Percentiles rank a stretch among this genome's conserved stretches.
Evolutionary conservation across 1,140 invertebrate species (phyloP).

Genomic region (Lepidurus couesii): DNA sequence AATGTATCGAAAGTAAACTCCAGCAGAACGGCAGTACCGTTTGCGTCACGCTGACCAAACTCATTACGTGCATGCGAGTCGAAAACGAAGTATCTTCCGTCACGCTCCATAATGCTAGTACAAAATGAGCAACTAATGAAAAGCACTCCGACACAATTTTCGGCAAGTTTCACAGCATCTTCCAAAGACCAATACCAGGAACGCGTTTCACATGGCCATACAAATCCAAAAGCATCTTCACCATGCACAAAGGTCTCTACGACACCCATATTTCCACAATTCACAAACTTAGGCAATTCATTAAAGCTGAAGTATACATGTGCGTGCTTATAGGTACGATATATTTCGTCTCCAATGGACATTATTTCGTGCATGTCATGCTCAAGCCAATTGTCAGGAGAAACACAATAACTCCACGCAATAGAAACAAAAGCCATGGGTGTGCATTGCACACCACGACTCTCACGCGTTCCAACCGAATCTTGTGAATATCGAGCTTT

Average conservation of each 20-base stretch:
- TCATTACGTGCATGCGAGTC: neutral
- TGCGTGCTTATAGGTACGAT: neutral
- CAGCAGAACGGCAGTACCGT: too few species aligned
- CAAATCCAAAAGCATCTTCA: neutral
- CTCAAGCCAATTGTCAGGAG: neutral
- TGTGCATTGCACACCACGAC: neutral
- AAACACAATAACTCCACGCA: neutral
- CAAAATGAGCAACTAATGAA: too few species aligned
- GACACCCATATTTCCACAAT: neutral
- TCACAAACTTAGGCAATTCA: neutral
- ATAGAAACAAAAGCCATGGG: conserved; percentile 1
- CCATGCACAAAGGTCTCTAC: neutral
- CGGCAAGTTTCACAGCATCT: neutral
- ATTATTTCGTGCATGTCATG: neutral
- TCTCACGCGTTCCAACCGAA: neutral
- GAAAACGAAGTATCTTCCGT: too few species aligned
- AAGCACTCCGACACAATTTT: neutral
- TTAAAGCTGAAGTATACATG: neutral
- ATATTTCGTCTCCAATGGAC: neutral
- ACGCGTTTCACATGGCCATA: neutral
- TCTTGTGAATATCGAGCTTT: conserved; percentile 1
- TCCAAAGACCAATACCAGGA: neutral
- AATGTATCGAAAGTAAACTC: too few species aligned
- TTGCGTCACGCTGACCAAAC: neutral
- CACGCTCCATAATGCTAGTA: too few species aligned